These are phyloP conservation scores for Procavia capensis DNA, from an alignment of 2,113 vertebrate genomes.

Conservation along the genomic window DNA sequence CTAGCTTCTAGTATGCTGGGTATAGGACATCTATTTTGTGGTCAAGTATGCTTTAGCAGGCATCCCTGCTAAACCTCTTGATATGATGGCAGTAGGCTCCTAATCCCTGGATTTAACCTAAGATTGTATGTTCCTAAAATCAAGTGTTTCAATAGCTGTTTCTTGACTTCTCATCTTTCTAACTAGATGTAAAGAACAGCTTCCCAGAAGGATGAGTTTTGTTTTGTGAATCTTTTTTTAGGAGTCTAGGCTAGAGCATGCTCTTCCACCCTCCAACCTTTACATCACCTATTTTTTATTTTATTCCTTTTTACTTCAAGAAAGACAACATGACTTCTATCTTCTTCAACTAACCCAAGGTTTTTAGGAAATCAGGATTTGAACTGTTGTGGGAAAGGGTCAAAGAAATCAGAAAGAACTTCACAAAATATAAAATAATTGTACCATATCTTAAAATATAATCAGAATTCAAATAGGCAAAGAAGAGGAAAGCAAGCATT, in stretches of 20 bases:
- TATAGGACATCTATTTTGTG: background rate
- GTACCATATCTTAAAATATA: background rate
- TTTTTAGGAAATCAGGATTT: constrained; percentile 29
- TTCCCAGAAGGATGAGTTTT: background rate
- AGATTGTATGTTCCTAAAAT: background rate
- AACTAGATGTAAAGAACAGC: background rate
- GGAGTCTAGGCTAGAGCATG: background rate
- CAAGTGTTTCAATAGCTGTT: background rate
- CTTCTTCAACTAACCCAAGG: background rate
- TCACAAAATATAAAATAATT: background rate
- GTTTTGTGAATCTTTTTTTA: background rate
- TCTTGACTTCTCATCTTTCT: background rate
- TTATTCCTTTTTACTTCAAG: background rate
- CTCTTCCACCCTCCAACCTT: background rate
- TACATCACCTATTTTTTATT: background rate
- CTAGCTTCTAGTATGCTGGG: background rate
- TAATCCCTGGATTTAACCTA: background rate
- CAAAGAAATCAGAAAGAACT: background rate
- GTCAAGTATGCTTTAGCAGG: background rate
- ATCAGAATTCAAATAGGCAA: background rate
- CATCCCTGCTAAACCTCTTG: background rate
- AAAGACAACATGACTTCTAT: background rate
- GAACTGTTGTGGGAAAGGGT: background rate
- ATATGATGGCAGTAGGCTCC: background rate
- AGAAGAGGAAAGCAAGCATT: background rate